Conservation (phyloP, 1,140 invertebrate species). For the Gryon sp. region DNA sequence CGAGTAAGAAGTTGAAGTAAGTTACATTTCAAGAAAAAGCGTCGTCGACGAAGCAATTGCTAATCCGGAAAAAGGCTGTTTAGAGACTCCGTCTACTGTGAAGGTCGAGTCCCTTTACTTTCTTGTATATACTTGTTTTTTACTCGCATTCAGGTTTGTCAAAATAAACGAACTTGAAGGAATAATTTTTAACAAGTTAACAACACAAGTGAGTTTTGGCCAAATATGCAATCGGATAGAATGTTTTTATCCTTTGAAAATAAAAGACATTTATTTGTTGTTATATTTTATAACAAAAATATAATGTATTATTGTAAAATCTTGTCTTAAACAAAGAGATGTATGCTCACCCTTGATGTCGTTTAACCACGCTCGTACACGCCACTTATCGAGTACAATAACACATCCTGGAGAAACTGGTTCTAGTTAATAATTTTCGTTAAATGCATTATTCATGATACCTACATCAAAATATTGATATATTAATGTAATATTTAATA, state of each 20-base stretch:
- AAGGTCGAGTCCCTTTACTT: slow-evolving; percentile 28
- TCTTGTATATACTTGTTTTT: slow-evolving; percentile 6
- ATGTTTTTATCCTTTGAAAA: slow-evolving; percentile 14
- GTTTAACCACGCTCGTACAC: slow-evolving; percentile 43
- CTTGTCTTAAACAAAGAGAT: slow-evolving; percentile 42
- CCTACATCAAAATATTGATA: slow-evolving; percentile 31
- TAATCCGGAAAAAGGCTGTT: slow-evolving; percentile 37
- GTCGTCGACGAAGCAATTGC: slow-evolving; percentile 42
- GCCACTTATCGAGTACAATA: slow-evolving; percentile 34
- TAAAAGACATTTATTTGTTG: slow-evolving; percentile 43
- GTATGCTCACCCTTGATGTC: slow-evolving; percentile 45
- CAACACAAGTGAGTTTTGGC: slow-evolving; percentile 3
- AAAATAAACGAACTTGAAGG: background rate
- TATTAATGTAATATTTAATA: slow-evolving; percentile 2
- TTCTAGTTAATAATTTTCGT: slow-evolving; percentile 42
- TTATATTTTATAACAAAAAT: no score
- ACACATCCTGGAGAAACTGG: slow-evolving; percentile 36
- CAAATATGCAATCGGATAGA: no score
- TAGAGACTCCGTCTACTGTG: slow-evolving; percentile 13
- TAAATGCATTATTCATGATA: slow-evolving; percentile 40
- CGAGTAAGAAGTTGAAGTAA: slow-evolving; percentile 7
- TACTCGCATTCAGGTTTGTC: background rate
- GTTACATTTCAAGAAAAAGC: slow-evolving; percentile 2
- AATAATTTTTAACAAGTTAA: background rate
- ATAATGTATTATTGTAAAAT: no score